Base-by-base conservation (phyloP, 2,888 invertebrate species). In the Cheilosia impressa region DNA sequence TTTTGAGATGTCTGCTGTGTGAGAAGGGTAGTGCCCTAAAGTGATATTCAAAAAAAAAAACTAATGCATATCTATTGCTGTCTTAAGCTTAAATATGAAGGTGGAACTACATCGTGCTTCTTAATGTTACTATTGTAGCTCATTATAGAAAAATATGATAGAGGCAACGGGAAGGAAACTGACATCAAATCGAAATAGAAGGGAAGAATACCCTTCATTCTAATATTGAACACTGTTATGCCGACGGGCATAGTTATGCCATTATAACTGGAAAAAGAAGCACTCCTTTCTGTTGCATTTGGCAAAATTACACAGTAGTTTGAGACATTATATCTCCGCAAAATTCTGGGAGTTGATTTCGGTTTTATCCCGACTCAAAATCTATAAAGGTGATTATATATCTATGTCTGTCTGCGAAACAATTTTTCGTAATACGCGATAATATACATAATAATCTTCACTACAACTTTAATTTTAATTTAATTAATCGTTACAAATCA, bases 1-100 rank as follows among this genome's bases (percentile, higher is more conserved):
- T 15, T 63, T 15, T 38, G 13, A 50, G 50, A 50, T 22, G 34
- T 50, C n/a, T 34, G 2, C 34, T 38, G 15, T 50, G 19, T 63
- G 22, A 65, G 50, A 50, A 65, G 34, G 50, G 34, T 34, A 27
- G 34, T 65, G 50, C 34, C 65, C 50, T 34, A 1, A 22, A 65
- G 65, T 34, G 19, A 34, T 50, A 19, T 63, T 50, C 19, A 7
- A 34, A 17, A 50, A 17, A 50, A 17, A 62, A 34, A 34, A 10
- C 2, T 31, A 6, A 6, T 62, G 17, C n/a, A 31, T 13, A 63
- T 63, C 10, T 63, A 19, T 22, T 31, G n/a, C 31, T 47, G 45
- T 47, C 19, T 63, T 47, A 47, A 47, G 22, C 47, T 10, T 17
- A 34, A 34, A 47, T 63, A 15, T 19, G 9, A 17, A 19, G 31